These are phyloP conservation scores for Pocillopora damicornis DNA, from an alignment of 64 coral and sea anemone species.

Conservation along the genomic window DNA sequence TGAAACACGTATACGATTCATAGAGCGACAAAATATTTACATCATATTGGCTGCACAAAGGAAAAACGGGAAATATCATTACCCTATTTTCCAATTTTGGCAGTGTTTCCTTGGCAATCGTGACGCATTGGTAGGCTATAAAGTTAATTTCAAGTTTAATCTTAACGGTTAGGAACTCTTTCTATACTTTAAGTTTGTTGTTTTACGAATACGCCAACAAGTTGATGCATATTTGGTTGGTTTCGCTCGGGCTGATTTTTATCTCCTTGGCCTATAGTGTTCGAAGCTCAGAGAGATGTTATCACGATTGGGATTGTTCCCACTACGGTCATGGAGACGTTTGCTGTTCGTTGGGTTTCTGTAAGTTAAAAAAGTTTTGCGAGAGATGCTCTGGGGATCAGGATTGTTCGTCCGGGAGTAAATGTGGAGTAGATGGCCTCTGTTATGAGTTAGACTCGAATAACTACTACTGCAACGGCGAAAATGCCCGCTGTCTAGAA, in stretches of 20 bases:
- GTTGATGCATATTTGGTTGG: slow-evolving; percentile 6
- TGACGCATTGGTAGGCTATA: no score
- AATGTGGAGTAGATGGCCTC: no score
- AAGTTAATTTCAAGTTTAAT: background rate
- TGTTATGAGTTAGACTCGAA: no score
- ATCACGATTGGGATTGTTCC: background rate
- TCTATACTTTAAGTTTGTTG: background rate
- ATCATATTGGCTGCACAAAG: no score
- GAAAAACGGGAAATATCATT: no score
- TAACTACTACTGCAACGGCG: no score
- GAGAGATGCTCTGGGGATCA: background rate
- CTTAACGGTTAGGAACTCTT: background rate
- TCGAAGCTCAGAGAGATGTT: background rate
- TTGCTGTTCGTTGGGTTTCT: background rate
- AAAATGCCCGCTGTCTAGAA: no score
- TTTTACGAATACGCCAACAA: background rate
- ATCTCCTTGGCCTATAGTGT: background rate
- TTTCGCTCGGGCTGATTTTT: background rate
- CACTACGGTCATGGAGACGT: background rate
- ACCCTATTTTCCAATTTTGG: no score
- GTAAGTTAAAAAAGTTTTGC: background rate
- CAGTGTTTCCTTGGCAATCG: no score
- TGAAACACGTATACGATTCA: no score
- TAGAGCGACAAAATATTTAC: no score
- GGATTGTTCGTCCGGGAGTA: background rate